Conservation (phyloP, 2,113 vertebrate species). For the Corythaixoides concolor region DNA sequence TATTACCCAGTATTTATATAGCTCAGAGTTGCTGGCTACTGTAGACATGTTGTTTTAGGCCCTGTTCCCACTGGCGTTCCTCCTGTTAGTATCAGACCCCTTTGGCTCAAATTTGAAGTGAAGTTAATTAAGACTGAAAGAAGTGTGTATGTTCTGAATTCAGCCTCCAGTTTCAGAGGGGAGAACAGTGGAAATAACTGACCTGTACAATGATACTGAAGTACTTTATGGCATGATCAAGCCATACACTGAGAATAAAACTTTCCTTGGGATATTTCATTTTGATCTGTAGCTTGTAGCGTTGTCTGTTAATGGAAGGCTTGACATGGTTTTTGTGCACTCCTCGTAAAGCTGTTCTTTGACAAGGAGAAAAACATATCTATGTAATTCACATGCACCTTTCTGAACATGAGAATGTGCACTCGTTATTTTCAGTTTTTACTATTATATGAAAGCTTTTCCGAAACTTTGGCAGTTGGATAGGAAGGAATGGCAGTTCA, state of each 20-base stretch:
- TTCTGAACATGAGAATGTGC: not conserved
- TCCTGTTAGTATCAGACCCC: constrained; percentile 1
- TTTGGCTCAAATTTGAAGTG: not conserved
- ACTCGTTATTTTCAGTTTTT: constrained; percentile 3
- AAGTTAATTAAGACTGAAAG: not conserved
- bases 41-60: constrained; percentile 12
- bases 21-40: constrained; percentile 24
- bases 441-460: not conserved
- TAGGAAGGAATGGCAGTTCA: not conserved
- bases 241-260: not conserved
- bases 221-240: not conserved
- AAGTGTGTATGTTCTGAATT: not conserved
- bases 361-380: not conserved
- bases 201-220: not conserved
- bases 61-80: not conserved
- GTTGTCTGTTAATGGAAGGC: not conserved
- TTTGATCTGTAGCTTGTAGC: not conserved
- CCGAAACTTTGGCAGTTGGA: not conserved
- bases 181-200: not conserved
- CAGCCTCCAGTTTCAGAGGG: not conserved
- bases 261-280: not conserved
- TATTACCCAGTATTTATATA: not conserved
- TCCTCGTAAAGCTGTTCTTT: constrained; percentile 6
- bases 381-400: not conserved
- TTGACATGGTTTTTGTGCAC: not conserved